A percentile compares a stretch with the other conserved stretches of the same genome.
These are phyloP conservation scores for Cydia pomonella DNA, from an alignment of 1,140 invertebrate species.

Conservation along the genomic window DNA sequence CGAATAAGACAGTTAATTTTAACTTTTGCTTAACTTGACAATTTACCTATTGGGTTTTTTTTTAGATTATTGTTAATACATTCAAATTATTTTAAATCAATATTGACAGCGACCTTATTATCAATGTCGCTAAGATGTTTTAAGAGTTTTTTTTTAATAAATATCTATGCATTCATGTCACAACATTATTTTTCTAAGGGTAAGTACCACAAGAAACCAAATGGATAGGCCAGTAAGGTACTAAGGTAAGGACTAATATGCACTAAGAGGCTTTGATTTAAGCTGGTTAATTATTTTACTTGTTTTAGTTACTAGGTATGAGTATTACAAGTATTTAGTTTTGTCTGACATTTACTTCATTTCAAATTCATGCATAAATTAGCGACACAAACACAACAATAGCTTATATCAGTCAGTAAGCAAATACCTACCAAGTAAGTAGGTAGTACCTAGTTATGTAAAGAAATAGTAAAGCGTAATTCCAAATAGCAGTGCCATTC, in stretches of 20 bases:
- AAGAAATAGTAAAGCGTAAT: conserved; percentile 16
- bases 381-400: conserved; percentile 14
- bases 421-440: conserved; percentile 10
- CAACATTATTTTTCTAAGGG: not conserved
- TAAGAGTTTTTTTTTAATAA: not conserved
- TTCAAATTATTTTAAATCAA: too few species aligned
- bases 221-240: too few species aligned
- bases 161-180: not conserved
- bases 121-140: not conserved
- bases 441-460: not conserved
- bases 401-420: not conserved
- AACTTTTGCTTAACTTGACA: too few species aligned
- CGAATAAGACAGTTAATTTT: too few species aligned
- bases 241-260: too few species aligned
- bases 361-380: conserved; percentile 26
- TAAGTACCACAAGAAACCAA: not conserved
- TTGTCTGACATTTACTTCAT: not conserved
- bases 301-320: not conserved
- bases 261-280: not conserved
- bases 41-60: too few species aligned
- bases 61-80: too few species aligned
- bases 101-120: too few species aligned
- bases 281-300: not conserved
- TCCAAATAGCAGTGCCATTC: conserved; percentile 21
- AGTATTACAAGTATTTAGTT: not conserved